Percentiles rank a stretch among this genome's conserved stretches.
Evolutionary conservation across 2,888 invertebrate genomes (phyloP).

Genomic region (Sphinx pinastri): DNA sequence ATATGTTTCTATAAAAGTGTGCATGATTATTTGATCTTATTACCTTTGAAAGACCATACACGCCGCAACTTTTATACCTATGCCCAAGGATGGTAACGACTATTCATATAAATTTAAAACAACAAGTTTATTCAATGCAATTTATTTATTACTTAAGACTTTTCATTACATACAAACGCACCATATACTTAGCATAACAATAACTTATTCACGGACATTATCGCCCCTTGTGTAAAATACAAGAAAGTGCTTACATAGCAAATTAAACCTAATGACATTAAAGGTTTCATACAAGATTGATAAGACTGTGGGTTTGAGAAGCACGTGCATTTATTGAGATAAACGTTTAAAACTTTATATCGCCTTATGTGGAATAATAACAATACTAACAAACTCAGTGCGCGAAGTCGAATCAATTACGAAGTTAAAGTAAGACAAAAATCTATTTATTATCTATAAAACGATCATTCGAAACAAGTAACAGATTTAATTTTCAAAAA

Average conservation of each 20-base stretch:
- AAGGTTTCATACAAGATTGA: background rate
- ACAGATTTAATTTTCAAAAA: conserved; percentile 2
- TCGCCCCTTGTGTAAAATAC: conserved; percentile 38
- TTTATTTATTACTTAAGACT: conserved; percentile 76
- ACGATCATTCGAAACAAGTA: background rate
- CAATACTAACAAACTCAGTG: conserved; percentile 14
- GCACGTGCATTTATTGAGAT: conserved; percentile 15
- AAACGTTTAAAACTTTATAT: conserved; percentile 13
- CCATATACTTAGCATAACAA: conserved; percentile 80
- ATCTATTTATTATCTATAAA: conserved; percentile 1
- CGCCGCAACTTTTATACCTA: no score
- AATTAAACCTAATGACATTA: background rate
- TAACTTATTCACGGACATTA: conserved; percentile 56
- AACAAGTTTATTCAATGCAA: conserved; percentile 66
- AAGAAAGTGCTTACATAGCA: conserved; percentile 21
- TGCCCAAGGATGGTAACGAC: no score
- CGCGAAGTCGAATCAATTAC: conserved; percentile 3
- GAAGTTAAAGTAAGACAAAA: background rate
- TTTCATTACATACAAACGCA: conserved; percentile 80
- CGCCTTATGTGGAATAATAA: conserved; percentile 7
- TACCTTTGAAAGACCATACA: no score
- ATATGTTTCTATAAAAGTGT: no score
- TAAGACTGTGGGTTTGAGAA: conserved; percentile 25
- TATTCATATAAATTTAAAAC: conserved; percentile 30
- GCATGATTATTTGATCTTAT: no score